Evolutionary conservation across 2,888 invertebrate species (phyloP).

Genomic region (Heliconius cydno): DNA sequence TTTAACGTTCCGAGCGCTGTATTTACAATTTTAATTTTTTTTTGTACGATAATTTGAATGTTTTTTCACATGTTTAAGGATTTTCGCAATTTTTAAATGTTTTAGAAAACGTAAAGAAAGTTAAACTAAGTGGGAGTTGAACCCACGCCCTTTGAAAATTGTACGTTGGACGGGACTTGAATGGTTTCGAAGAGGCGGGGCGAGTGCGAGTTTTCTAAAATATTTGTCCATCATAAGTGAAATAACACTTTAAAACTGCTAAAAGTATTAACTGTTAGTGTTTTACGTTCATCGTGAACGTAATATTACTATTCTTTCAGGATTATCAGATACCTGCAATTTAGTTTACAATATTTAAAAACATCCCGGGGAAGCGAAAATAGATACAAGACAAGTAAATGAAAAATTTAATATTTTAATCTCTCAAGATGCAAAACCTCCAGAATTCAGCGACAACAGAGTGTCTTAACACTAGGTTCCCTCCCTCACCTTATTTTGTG

Average conservation of each 20-base stretch:
- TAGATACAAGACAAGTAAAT: too few relatives aligned
- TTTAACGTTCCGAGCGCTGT: conserved; percentile 21
- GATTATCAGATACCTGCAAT: too few relatives aligned
- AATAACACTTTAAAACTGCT: not conserved
- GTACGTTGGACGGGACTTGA: not conserved
- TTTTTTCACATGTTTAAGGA: not conserved
- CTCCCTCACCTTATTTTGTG: too few relatives aligned
- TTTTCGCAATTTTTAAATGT: not conserved
- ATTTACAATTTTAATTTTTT: not conserved
- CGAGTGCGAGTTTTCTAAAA: not conserved
- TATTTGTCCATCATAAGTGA: not conserved
- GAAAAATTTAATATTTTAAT: too few relatives aligned
- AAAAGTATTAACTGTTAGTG: not conserved
- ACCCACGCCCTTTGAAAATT: too few relatives aligned
- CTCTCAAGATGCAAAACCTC: too few relatives aligned
- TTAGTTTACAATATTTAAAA: too few relatives aligned
- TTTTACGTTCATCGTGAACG: too few relatives aligned
- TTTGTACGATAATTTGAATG: not conserved
- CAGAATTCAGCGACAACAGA: too few relatives aligned
- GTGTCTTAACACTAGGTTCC: too few relatives aligned
- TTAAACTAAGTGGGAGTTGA: not conserved
- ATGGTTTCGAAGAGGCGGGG: not conserved
- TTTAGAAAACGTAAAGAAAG: not conserved
- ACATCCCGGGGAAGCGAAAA: too few relatives aligned
- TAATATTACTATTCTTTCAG: too few relatives aligned